Evolutionary conservation across 1,140 invertebrate species (phyloP).

Genomic region (Eumaeus atala): DNA sequence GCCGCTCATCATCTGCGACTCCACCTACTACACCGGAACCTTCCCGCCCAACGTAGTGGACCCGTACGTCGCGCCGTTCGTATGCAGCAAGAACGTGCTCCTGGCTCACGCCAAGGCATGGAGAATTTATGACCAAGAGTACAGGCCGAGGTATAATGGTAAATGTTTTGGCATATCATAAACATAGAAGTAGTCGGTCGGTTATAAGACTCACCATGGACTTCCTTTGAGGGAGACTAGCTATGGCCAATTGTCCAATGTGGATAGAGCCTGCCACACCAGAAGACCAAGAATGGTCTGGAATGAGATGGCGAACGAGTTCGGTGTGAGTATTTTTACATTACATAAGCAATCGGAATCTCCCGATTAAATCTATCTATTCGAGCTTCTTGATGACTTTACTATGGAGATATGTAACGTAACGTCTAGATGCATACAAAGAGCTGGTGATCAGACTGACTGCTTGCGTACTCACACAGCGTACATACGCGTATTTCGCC

Average conservation of each 20-base stretch:
- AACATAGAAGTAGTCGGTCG: no score
- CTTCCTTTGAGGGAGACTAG: constrained; percentile 20
- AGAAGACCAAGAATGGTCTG: constrained; percentile 19
- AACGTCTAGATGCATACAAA: no score
- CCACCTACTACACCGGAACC: constrained; percentile 68
- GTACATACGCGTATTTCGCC: no score
- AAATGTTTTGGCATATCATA: constrained; percentile 15
- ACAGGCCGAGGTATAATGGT: constrained; percentile 44
- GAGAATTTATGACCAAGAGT: constrained; percentile 72
- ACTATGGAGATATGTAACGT: no score
- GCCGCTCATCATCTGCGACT: constrained; percentile 73
- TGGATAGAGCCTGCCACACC: constrained; percentile 22
- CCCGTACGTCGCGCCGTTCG: constrained; percentile 59
- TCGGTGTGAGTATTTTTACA: constrained; percentile 12
- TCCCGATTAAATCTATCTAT: no score
- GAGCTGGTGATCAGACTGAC: no score
- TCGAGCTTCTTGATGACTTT: no score
- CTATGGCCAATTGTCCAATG: constrained; percentile 15
- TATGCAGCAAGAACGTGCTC: constrained; percentile 73
- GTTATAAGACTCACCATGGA: no score
- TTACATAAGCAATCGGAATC: no score
- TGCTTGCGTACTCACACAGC: no score
- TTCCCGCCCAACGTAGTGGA: constrained; percentile 64
- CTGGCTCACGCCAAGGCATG: constrained; percentile 76
- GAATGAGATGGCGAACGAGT: constrained; percentile 20